Base-by-base conservation (phyloP, 2,888 invertebrate species). In the Sylvicola fuscatus region DNA sequence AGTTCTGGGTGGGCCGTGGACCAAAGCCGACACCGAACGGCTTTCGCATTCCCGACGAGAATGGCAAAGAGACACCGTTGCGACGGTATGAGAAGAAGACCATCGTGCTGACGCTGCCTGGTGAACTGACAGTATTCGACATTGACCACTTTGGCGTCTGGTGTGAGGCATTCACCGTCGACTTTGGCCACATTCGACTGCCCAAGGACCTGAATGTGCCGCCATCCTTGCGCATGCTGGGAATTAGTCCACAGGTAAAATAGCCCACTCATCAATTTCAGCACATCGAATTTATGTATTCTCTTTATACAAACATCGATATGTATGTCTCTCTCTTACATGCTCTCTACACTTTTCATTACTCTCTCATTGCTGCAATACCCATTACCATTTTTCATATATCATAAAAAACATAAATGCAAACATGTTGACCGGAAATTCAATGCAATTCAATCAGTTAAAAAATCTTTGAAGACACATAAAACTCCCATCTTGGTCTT, bases 101-200 rank as follows among this genome's bases (percentile, higher is more conserved):
- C 33, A 75, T 92, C 48, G 89, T 89, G 7, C 64, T 92, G 27
- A 87, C 87, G 1, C 61, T 92, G 41, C 90, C 90, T 0, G 80
- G 77, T 43, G 86, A 87, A 51, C 62, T 89, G 50, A 90, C 89
- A 3, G 72, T 90, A 34, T 86, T 87, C 55, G 87, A 90, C 58
- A 80, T 90, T 52, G 89, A 87, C 2, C 84, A 87, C 63, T 83
- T 92, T 56, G 84, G 81, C 15, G 75, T 90, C 41, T 90, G 89
- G 86, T 90, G 90, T 54, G 86, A 87, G 56, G 80, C 83, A 5
- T 90, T 87, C 64, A 78, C 84, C 32, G 87, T 89, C 33, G 82
- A 90, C 63, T 92, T 90, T 54, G 90, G 87, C 0, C 84, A 90
- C 61, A 72, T 89, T 34, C 54, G 66, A 43, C 68, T 90, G 42